Percentiles rank a stretch among this genome's conserved stretches.
Evolutionary conservation across 2,113 vertebrate genomes (phyloP).

Genomic region (Gymnobelideus leadbeateri): DNA sequence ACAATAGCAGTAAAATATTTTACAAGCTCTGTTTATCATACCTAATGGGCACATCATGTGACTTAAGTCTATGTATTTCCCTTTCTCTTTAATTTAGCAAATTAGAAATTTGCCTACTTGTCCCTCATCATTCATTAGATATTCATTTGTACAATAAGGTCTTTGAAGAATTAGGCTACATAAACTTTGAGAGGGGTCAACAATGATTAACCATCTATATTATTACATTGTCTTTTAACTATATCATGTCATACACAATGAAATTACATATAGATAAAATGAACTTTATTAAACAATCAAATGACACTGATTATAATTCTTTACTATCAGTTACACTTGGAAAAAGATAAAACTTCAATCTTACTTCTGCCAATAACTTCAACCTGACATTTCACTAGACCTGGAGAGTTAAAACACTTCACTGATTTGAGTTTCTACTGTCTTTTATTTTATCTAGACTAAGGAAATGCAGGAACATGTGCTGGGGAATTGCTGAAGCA

Average conservation of each 20-base stretch:
- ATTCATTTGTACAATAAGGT: conserved; percentile 51
- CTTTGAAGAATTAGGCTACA: conserved; percentile 47
- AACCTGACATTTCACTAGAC: too few relatives aligned
- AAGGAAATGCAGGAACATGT: too few relatives aligned
- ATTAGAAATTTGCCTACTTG: background rate
- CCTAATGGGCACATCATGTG: conserved; percentile 45
- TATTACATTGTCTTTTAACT: background rate
- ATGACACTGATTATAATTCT: background rate
- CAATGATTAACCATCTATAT: background rate
- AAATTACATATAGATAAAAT: conserved; percentile 22
- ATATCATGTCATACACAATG: background rate
- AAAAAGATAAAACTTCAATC: background rate
- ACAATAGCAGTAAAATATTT: conserved; percentile 54
- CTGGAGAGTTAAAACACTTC: too few relatives aligned
- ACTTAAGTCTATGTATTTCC: conserved; percentile 27
- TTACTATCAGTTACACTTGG: background rate
- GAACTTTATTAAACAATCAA: background rate
- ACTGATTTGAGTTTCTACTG: too few relatives aligned
- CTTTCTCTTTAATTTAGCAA: conserved; percentile 59
- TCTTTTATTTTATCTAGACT: too few relatives aligned
- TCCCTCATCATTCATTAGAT: conserved; percentile 44
- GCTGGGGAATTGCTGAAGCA: too few relatives aligned
- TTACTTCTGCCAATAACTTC: background rate
- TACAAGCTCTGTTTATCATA: conserved; percentile 23
- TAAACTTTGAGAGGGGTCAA: conserved; percentile 25